Percentiles rank a stretch among this genome's conserved stretches.
Conservation (phyloP, 1,140 invertebrate genomes). For the Campoletis sonorensis region DNA sequence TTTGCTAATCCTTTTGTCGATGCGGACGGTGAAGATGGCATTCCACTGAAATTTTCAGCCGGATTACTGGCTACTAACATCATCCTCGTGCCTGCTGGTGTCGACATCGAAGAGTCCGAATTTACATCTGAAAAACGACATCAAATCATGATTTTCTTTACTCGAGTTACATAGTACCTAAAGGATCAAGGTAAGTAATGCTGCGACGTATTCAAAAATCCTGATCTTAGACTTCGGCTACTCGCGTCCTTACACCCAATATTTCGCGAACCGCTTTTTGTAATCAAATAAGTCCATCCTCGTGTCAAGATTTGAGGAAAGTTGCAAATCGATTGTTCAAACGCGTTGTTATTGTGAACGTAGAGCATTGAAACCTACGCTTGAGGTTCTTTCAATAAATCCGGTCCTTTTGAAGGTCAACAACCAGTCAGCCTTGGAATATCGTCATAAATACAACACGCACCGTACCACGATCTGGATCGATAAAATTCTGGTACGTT, state of each 20-base stretch:
- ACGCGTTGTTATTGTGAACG: too few species aligned
- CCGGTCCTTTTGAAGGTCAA: slow-evolving; percentile 2
- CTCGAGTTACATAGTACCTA: background rate
- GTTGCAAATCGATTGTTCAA: background rate
- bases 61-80: background rate
- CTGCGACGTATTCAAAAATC: background rate
- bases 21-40: background rate
- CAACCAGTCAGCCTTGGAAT: slow-evolving; percentile 23
- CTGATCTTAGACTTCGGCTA: too few species aligned
- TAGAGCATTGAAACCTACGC: background rate
- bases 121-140: background rate
- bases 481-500: background rate
- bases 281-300: too few species aligned
- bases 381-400: background rate
- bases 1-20: background rate
- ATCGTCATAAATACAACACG: background rate
- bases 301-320: background rate
- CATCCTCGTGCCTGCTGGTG: slow-evolving; percentile 17
- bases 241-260: too few species aligned
- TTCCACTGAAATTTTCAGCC: background rate
- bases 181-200: background rate
- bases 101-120: background rate
- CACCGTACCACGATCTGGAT: slow-evolving; percentile 27
- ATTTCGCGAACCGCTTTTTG: too few species aligned
- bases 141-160: background rate